Base-by-base conservation (phyloP, 2,797 vertebrate species). In the Diglossa cyanea region DNA sequence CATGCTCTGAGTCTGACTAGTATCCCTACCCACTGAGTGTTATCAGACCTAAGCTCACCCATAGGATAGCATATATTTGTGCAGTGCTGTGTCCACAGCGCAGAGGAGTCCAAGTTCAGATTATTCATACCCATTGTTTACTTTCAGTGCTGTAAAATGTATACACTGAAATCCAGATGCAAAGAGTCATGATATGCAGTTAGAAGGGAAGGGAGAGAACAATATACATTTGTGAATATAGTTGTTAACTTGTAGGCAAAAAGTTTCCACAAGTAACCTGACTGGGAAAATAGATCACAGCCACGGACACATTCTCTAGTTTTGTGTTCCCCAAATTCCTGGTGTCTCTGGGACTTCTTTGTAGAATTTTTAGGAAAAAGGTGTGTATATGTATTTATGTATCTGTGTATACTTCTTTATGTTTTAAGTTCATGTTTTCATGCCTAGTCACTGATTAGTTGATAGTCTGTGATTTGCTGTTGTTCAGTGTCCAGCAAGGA, bases 311-410 rank as follows among this genome's bases (percentile, higher is more conserved):
- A 0, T 75, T 51, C 53, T 54, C 37, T 55, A 20, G 13, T 68
- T 88, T 70, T 75, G 53, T 40, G 48, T 10, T 65, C 21, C 2
- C 26, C 11, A 45, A 89, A 45, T 13, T 44, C 17, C 15, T 70
- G 80, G 17, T 63, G 15, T 63, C 33, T 70, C 63, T 90, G 24
- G 48, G 68, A 40, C 11, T 66, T 42, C 7, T 2, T 90, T 35
- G 21, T 33, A 30, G 17, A 3, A 2, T 53, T 67, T 83, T 80
- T 60, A 60, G 51, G 57, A 21, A 35, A 81, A 81, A 54, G 2
- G 0, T 25, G 25, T 53, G 9, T 24, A 2, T 39, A 1, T 33
- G 8, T 70, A 9, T 63, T 3, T 61, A 3, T 61, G 1, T 44
- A 11, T 47, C 1, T 31, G 2, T 50, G 0, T 44, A 19, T 68